Evolutionary conservation across 2,797 vertebrate genomes (phyloP), one percentile per base, ranked within the genome.

Genomic region (Rhinophrynus dorsalis): DNA sequence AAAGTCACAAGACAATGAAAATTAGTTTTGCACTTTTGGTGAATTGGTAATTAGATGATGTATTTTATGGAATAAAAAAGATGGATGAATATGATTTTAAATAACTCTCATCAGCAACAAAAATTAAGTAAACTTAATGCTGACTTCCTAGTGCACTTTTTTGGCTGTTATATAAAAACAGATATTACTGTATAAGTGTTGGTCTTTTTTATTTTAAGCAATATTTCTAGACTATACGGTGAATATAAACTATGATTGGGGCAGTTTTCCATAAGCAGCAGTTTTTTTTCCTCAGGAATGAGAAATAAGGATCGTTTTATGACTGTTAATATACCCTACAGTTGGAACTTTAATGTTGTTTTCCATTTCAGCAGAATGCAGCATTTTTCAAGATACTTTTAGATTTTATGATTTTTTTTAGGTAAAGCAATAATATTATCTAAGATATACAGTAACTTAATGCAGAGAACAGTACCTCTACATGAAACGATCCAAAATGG

Each of bases 361-460:
- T 30, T 71, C 21, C 20, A 21, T 48, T 24, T 48, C 44, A 57
- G 51, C 59, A 44, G 3, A 21, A 45, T 48, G 18, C 54, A 64
- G 52, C 68, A 40, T 57, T 67, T 64, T 32, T 1, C 8, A 35
- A 58, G 38, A 56, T 64, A 64, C 32, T 24, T 70, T 57, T 40
- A 57, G 40, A 57, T 64, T 71, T 71, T 50, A 58, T 32, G 24
- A 71, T 63, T 71, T 71, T 51, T 60, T 71, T 71, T n/a, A n/a
- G 54, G 52, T 20, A 58, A 50, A 64, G 68, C 30, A 40, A 23
- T 38, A 71, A 64, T 64, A 64, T 42, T 47, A 29, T 58, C 23
- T 55, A 3, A 70, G 60, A 37, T 40, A 21, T 57, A n/a, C n/a
- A n/a, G n/a, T n/a, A 62, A 57, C 44, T 58, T 64, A 57, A 56